Conservation (phyloP, 2,888 invertebrate species). For the Pocota personata region DNA sequence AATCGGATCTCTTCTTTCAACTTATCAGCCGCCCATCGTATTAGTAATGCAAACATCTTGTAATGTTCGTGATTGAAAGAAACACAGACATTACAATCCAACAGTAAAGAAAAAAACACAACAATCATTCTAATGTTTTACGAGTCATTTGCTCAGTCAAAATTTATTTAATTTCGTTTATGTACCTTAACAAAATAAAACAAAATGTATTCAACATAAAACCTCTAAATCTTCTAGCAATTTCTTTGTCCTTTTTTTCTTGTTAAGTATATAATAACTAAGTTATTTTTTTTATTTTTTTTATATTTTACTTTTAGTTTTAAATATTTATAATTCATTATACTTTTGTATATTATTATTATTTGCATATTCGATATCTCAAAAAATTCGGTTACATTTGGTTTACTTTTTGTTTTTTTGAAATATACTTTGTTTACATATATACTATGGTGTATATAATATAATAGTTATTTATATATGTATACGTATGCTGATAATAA, state of each 20-base stretch:
- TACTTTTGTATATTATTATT: conserved; percentile 62
- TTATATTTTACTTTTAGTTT: conserved; percentile 50
- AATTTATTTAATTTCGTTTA: conserved; percentile 75
- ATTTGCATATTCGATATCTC: conserved; percentile 71
- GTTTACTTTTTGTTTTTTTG: conserved; percentile 42
- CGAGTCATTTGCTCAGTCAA: conserved; percentile 82
- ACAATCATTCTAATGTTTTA: conserved; percentile 76
- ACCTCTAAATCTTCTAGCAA: conserved; percentile 64
- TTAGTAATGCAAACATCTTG: too few species aligned
- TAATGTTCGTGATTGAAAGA: too few species aligned
- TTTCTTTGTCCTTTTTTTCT: conserved; percentile 30
- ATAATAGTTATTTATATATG: conserved; percentile 58
- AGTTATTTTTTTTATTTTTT: conserved; percentile 44
- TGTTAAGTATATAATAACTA: conserved; percentile 66
- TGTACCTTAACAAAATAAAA: conserved; percentile 67
- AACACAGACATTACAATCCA: too few species aligned
- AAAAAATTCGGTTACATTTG: conserved; percentile 72
- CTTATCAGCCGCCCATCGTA: too few species aligned
- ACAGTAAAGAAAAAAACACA: not conserved
- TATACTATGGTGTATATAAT: conserved; percentile 62
- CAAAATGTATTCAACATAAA: conserved; percentile 55
- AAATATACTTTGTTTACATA: conserved; percentile 51
- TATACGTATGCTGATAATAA: conserved; percentile 73
- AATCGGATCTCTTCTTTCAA: too few species aligned
- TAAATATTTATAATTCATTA: conserved; percentile 68